Percentiles rank a stretch among this genome's conserved stretches.
Conservation (phyloP, 2,888 invertebrate genomes). For the Spicauda simplicius region DNA sequence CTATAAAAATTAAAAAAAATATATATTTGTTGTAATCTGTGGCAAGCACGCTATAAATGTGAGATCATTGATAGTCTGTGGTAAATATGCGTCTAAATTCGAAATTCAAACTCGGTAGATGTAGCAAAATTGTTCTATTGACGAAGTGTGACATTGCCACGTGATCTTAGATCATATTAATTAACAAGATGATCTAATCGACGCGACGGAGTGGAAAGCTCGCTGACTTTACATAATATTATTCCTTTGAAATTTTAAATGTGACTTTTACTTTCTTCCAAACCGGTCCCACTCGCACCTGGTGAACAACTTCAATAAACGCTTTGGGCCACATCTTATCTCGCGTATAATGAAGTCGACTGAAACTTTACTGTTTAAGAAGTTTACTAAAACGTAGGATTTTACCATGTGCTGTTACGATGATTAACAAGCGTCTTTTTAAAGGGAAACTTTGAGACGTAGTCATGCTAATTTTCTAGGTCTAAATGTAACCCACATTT, state of each 20-base stretch:
- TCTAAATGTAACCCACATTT: too few relatives aligned
- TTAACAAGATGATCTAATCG: constrained; percentile 28
- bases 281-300: constrained; percentile 45
- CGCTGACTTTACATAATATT: constrained; percentile 32
- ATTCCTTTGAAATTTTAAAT: constrained; percentile 41
- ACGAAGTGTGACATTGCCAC: constrained; percentile 9
- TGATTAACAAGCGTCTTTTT: too few relatives aligned
- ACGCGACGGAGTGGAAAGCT: constrained; percentile 39
- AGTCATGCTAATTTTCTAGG: too few relatives aligned
- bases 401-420: background rate
- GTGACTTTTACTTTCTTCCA: constrained; percentile 51
- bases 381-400: background rate
- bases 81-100: background rate
- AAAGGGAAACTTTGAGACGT: too few relatives aligned
- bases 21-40: too few relatives aligned
- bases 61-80: too few relatives aligned
- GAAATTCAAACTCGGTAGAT: background rate
- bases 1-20: too few relatives aligned
- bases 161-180: constrained; percentile 20
- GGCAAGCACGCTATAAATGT: too few relatives aligned
- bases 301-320: constrained; percentile 24
- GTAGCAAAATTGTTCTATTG: background rate
- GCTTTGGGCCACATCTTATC: constrained; percentile 32
- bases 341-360: background rate
- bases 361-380: background rate